Percentiles rank a stretch among this genome's conserved stretches.
Evolutionary conservation across 2,113 vertebrate genomes (phyloP).

Genomic region (Ptilonorhynchus violaceus): DNA sequence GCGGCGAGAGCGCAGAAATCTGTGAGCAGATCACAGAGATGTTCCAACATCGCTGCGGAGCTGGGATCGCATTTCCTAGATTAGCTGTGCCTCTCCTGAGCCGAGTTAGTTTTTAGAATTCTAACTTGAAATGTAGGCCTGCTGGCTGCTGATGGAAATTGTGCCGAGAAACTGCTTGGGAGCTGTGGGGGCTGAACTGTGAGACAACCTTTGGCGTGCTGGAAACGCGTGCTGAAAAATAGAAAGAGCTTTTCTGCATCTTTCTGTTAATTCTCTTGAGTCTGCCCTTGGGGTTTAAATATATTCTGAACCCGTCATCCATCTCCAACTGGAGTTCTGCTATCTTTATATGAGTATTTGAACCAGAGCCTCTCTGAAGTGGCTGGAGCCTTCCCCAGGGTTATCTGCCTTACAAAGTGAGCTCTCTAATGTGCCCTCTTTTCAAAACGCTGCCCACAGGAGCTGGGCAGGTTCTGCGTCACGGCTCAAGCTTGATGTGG

Average conservation of each 20-base stretch:
- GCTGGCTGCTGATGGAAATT: not conserved
- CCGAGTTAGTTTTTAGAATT: not conserved
- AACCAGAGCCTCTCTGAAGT: not conserved
- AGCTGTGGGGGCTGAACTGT: not conserved
- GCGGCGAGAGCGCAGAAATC: not conserved
- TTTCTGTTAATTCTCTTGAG: not conserved
- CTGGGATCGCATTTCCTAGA: not conserved
- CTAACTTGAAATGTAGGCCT: not conserved
- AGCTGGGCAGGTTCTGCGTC: rapidly evolving
- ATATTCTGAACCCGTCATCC: not conserved
- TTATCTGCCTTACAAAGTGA: not conserved
- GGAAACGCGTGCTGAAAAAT: not conserved
- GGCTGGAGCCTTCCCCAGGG: not conserved
- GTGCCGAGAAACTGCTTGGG: not conserved
- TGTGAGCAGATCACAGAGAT: slow-evolving; percentile 16
- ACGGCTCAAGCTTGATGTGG: not conserved
- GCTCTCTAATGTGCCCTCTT: not conserved
- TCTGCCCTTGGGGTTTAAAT: not conserved
- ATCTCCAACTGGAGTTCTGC: not conserved
- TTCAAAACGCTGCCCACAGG: not conserved
- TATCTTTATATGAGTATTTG: not conserved
- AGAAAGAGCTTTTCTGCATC: not conserved
- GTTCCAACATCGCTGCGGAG: not conserved
- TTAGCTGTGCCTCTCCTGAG: not conserved
- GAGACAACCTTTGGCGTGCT: not conserved